Evolutionary conservation across 2,797 vertebrate genomes (phyloP), one percentile per base, ranked within the genome.

Genomic region (Eulemur mongoz): DNA sequence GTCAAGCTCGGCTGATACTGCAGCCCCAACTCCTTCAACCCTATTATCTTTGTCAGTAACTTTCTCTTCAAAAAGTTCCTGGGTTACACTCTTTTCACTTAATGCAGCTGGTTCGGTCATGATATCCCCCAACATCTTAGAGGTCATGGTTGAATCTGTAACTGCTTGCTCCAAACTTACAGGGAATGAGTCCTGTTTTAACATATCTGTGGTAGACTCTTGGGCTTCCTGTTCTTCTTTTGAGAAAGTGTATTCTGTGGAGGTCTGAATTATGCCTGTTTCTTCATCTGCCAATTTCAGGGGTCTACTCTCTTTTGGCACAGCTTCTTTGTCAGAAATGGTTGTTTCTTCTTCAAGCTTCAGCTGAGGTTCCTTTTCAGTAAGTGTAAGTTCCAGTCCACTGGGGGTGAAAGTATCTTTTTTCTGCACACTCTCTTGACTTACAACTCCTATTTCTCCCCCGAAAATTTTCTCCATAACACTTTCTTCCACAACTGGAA

Each of bases 391-490:
- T 54, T 98, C 98, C 12, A 97, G 97, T 80, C 86, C 96, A 61
- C 95, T 96, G 75, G 17, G 96, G 30, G 93, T 89, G 9, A 93
- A 79, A 4, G 93, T 97, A 10, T 97, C 97, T 80, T 97, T 97
- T 80, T 97, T 98, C 72, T 98, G 98, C 17, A 98, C 96, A 0
- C 97, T 98, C 91, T 98, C 98, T 76, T 98, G 97, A 40, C 97
- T 98, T 18, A 97, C 97, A 86, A 93, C 80, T 75, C 95, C 98
- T 96, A 98, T 98, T 72, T 98, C 98, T 84, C 98, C 98, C 7
- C 75, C 97, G 94, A 96, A 89, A 50, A 96, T 75, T 40, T 97
- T 97, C 7, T 96, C 97, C 10, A 65, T 92, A 70, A 79, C 17
- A 63, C 43, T 72, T 65, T 96, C 95, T 96, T 98, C 94, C 75